These are phyloP conservation scores for Oscheius sp. DNA, from an alignment of 1,140 invertebrate species.

Conservation along the genomic window DNA sequence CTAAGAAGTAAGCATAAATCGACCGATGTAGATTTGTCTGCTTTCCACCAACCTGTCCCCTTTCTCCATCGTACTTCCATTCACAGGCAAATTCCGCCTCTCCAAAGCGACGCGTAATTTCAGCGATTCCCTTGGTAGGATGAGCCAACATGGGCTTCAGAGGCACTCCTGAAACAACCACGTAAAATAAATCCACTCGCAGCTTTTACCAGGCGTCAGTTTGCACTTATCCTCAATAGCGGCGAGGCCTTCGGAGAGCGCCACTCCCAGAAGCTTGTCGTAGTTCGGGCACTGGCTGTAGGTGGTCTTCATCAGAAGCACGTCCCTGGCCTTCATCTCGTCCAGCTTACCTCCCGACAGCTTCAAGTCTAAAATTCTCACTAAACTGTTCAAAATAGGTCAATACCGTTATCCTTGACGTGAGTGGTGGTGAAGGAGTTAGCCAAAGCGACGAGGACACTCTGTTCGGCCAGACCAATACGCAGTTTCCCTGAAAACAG, in stretches of 20 bases:
- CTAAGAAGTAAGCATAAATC: no score
- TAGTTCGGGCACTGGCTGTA: constrained; percentile 97
- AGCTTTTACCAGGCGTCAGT: constrained; percentile 56
- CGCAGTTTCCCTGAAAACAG: constrained; percentile 76
- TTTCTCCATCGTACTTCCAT: constrained; percentile 98
- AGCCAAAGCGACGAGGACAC: constrained; percentile 81
- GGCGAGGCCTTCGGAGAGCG: constrained; percentile 77
- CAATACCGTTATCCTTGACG: constrained; percentile 42
- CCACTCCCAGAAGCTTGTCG: constrained; percentile 77
- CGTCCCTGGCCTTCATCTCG: constrained; percentile 74
- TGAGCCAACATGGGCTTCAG: constrained; percentile 98
- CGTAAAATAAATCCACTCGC: neutral
- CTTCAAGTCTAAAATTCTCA: constrained; percentile 61
- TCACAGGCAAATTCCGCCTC: constrained; percentile 91
- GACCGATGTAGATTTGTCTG: no score
- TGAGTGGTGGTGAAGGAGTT: constrained; percentile 70
- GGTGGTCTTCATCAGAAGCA: constrained; percentile 82
- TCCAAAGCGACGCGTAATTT: constrained; percentile 85
- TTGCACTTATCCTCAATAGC: constrained; percentile 79
- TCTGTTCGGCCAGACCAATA: constrained; percentile 94
- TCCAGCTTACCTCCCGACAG: constrained; percentile 75
- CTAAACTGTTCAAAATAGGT: constrained; percentile 30
- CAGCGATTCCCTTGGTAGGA: constrained; percentile 82
- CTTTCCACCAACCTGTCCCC: no score
- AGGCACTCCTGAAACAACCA: constrained; percentile 68